phyloP scores from a whole-genome alignment of 23 tunicate species.

The Styela plicata region DNA sequence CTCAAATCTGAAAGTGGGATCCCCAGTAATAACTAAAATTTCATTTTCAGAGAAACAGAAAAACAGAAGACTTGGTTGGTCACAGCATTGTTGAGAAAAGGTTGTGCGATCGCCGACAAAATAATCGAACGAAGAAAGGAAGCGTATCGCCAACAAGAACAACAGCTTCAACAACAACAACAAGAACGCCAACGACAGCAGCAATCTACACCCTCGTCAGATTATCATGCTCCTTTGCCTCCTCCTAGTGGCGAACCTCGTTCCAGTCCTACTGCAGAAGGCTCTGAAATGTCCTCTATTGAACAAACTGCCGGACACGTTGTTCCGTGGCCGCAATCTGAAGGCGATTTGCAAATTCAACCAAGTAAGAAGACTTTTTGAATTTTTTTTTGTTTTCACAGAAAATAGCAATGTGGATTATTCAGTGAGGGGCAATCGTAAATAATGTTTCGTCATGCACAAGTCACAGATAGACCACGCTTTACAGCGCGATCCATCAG shows the following conservation, averaged over 20 bases:
- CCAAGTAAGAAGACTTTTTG: background rate
- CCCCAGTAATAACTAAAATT: no score
- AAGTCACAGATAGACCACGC: no score
- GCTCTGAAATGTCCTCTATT: background rate
- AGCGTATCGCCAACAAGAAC: background rate
- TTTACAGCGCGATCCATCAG: no score
- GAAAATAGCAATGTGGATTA: no score
- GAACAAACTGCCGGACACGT: background rate
- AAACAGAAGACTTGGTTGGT: constrained; percentile 54
- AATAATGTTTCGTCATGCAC: no score
- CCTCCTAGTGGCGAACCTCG: background rate
- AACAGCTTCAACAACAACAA: background rate
- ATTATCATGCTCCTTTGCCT: constrained; percentile 5
- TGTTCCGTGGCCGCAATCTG: constrained; percentile 1
- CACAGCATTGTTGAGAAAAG: constrained; percentile 54
- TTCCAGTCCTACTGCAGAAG: background rate
- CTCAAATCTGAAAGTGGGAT: no score
- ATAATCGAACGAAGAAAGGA: constrained; percentile 24
- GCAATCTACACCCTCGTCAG: background rate
- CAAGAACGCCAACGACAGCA: background rate
- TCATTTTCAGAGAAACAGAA: constrained; percentile 65
- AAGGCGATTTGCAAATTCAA: constrained; percentile 21
- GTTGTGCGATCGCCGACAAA: constrained; percentile 63
- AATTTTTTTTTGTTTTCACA: no score
- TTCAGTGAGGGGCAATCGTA: no score